Conservation (phyloP, 64 coral and sea anemone genomes). For the Pachyseris speciosa region DNA sequence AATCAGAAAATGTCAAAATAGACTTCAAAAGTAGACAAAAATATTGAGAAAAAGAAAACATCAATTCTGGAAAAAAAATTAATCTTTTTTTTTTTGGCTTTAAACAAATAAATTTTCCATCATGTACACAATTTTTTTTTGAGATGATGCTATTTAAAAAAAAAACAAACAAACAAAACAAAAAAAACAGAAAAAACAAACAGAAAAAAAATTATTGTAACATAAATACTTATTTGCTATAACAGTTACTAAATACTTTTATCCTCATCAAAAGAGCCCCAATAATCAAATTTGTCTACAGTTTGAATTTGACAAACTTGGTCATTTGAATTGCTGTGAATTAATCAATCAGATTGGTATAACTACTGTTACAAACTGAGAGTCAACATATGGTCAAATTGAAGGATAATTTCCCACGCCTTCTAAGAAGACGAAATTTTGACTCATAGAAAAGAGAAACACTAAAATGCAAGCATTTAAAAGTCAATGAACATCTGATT, state of each 20-base stretch:
- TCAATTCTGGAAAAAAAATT: neutral
- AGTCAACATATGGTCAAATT: neutral
- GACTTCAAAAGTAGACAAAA: neutral
- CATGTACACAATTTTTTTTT: constrained; percentile 19
- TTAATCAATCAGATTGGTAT: no score
- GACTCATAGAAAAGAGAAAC: neutral
- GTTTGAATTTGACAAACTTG: neutral
- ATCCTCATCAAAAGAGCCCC: neutral
- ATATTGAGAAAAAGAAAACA: neutral
- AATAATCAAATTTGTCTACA: neutral
- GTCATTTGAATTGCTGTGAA: neutral
- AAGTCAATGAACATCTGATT: no score
- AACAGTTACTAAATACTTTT: constrained; percentile 4
- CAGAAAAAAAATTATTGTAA: no score
- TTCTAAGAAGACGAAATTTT: neutral
- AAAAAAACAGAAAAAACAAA: no score
- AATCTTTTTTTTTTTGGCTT: neutral
- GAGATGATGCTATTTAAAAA: constrained; percentile 15
- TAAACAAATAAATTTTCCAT: neutral
- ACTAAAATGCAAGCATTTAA: no score
- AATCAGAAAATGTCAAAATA: neutral
- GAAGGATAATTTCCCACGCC: neutral
- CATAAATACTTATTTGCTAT: constrained; percentile 12
- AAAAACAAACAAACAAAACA: no score
- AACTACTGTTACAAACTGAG: no score